These are phyloP conservation scores for Diplodus puntazzo DNA, from an alignment of 2,797 vertebrate species.

Conservation along the genomic window DNA sequence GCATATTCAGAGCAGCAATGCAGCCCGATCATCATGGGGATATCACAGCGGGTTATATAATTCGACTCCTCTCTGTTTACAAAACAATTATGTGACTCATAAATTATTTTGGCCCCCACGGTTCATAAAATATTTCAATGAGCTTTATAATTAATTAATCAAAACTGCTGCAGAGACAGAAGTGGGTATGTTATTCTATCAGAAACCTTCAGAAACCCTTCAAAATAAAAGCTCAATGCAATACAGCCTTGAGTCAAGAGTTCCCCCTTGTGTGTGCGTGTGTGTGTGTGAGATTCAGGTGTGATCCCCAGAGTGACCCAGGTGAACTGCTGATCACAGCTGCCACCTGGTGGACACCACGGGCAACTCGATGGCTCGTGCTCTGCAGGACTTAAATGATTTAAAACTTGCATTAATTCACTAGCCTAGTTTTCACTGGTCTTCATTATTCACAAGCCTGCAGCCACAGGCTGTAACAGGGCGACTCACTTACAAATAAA, in stretches of 20 bases:
- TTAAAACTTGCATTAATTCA: not conserved
- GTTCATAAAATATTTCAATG: not conserved
- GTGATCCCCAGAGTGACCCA: not conserved
- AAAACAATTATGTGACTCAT: not conserved
- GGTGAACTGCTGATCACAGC: not conserved
- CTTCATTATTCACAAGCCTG: no score
- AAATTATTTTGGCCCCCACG: not conserved
- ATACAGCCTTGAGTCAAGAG: not conserved
- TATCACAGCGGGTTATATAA: not conserved
- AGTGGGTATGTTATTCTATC: not conserved
- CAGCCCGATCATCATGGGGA: not conserved
- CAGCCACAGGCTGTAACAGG: no score
- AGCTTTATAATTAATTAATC: not conserved
- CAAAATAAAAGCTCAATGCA: not conserved
- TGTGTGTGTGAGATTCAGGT: not conserved
- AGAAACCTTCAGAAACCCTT: not conserved
- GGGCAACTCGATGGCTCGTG: not conserved
- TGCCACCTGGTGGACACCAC: slow-evolving; percentile 60
- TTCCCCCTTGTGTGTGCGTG: not conserved
- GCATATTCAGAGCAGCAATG: not conserved
- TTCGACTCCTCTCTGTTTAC: not conserved
- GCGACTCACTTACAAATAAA: no score
- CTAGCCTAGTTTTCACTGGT: no score
- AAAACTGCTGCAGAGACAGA: not conserved
- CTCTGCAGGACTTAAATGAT: not conserved